These are phyloP conservation scores for Cyanoderma ruficeps DNA, from an alignment of 2,113 vertebrate species.

Conservation along the genomic window DNA sequence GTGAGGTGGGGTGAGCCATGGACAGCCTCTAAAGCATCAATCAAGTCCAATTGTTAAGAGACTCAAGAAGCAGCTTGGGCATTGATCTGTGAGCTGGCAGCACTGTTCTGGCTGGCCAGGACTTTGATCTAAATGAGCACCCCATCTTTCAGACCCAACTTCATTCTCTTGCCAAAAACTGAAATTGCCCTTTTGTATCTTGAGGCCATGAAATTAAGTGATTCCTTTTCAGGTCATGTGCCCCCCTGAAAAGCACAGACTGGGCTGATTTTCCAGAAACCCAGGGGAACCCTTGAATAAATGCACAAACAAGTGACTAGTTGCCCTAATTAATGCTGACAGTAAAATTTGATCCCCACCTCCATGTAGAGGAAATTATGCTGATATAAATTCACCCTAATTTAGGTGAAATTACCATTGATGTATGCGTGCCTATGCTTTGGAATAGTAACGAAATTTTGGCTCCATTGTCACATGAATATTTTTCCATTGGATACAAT, in stretches of 20 bases:
- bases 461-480: not conserved
- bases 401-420: slow-evolving; percentile 3
- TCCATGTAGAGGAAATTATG: not conserved
- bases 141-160: not conserved
- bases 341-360: not conserved
- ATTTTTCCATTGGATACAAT: not conserved
- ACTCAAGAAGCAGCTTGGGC: not conserved
- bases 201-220: not conserved
- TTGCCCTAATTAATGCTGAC: not conserved
- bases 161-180: not conserved
- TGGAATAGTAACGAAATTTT: not conserved
- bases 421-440: not conserved
- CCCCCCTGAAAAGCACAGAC: not conserved
- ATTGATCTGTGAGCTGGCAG: not conserved
- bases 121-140: not conserved
- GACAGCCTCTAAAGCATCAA: not conserved
- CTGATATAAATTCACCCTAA: not conserved
- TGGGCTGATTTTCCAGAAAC: not conserved
- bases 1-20: not conserved
- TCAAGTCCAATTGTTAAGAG: not conserved
- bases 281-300: not conserved
- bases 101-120: not conserved
- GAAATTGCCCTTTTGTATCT: not conserved
- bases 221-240: not conserved
- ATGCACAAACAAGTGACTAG: not conserved